Conservation (phyloP, 2,888 invertebrate species). For the Baronia brevicornis region DNA sequence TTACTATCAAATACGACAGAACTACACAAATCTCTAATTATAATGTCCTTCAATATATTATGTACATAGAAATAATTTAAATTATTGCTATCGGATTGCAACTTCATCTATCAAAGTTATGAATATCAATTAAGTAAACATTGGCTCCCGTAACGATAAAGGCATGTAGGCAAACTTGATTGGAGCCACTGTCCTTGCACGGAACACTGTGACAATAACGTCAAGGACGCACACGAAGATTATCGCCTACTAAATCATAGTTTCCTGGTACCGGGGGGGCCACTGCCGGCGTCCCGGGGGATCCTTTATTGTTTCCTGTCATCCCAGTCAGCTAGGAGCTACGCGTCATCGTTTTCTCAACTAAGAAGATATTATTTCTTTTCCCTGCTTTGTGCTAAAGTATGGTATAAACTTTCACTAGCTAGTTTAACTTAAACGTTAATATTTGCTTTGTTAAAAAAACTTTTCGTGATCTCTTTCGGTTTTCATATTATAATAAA, state of each 20-base stretch:
- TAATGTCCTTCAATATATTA: too few relatives aligned
- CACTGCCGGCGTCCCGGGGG: conserved; percentile 36
- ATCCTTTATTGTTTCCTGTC: conserved; percentile 72
- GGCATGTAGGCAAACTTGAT: conserved; percentile 5
- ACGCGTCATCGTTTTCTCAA: conserved; percentile 10
- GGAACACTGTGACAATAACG: conserved; percentile 14
- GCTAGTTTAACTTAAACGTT: too few relatives aligned
- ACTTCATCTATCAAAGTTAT: conserved; percentile 9
- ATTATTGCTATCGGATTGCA: too few relatives aligned
- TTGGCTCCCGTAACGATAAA: conserved; percentile 1
- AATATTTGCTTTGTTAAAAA: too few relatives aligned
- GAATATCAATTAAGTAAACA: conserved; percentile 9
- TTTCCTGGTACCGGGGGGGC: conserved; percentile 47
- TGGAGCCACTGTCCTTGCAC: conserved; percentile 7
- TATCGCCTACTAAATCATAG: conserved; percentile 60
- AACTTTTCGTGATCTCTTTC: too few relatives aligned
- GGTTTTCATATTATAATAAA: too few relatives aligned
- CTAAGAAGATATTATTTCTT: not conserved
- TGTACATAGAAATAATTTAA: too few relatives aligned
- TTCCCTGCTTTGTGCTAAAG: too few relatives aligned
- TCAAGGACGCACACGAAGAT: conserved; percentile 27
- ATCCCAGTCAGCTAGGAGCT: conserved; percentile 26
- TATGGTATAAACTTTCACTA: too few relatives aligned
- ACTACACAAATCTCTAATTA: too few relatives aligned
- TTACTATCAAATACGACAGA: too few relatives aligned